These are phyloP conservation scores for Gymnoscelis rufifasciata DNA, from an alignment of 2,888 invertebrate genomes.

Conservation along the genomic window DNA sequence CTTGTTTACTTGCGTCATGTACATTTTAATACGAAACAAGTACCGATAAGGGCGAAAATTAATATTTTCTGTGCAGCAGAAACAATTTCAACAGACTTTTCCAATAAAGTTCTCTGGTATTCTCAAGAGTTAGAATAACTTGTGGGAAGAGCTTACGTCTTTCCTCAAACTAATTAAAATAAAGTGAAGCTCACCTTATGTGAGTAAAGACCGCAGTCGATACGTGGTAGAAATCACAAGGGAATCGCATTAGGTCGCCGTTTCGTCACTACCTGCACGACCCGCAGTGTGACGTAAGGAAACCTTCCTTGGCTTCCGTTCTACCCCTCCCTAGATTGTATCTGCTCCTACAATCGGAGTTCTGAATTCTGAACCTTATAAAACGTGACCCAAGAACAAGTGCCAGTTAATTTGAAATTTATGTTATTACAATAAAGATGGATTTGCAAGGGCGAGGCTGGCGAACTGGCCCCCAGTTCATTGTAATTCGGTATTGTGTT, in stretches of 20 bases:
- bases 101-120: not conserved
- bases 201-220: not conserved
- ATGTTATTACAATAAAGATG: not conserved
- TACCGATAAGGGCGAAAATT: too few relatives aligned
- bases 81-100: too few relatives aligned
- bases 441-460: slow-evolving; percentile 2
- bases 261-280: slow-evolving; percentile 1
- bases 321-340: slow-evolving; percentile 18
- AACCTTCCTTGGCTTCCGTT: not conserved
- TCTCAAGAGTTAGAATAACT: not conserved
- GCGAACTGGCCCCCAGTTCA: slow-evolving; percentile 17
- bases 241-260: not conserved
- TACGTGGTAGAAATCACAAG: not conserved
- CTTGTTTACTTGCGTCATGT: slow-evolving; percentile 2
- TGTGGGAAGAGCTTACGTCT: too few relatives aligned
- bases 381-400: too few relatives aligned
- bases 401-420: not conserved
- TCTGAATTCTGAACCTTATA: too few relatives aligned
- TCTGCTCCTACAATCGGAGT: slow-evolving; percentile 6
- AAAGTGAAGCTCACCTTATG: too few relatives aligned
- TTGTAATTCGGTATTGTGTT: slow-evolving; percentile 32
- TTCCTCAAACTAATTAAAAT: too few relatives aligned
- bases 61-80: too few relatives aligned
- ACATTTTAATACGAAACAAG: too few relatives aligned
- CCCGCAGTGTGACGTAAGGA: slow-evolving; percentile 11